Base-by-base conservation (phyloP, 2,888 invertebrate genomes). In the Drosophila mimetica region DNA sequence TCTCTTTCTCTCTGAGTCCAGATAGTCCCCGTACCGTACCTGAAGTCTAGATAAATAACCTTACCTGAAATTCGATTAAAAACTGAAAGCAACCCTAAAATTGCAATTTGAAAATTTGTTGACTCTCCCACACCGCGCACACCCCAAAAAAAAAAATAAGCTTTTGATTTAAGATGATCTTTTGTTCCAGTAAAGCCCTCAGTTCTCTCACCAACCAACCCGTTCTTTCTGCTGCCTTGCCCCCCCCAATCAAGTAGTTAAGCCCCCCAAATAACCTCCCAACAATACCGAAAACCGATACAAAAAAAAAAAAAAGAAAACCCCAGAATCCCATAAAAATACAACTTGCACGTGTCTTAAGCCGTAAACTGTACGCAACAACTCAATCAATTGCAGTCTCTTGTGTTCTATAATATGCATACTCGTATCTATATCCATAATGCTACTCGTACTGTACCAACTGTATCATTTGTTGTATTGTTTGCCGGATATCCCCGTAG, bases 341-440 rank as follows among this genome's bases (percentile, higher is more conserved):
- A 66, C 86, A 87, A 85, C 60, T 58, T 88, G 89, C 89, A 82
- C 89, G 85, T 86, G 78, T 67, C 71, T 47, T 52, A 74, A 65
- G 74, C 74, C 74, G 74, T 55, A 71, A 74, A 39, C 60, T 60
- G 64, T 60, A 64, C 60, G 60, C 61, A 59, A 46, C 72, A 71
- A 69, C 71, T 57, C 69, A 57, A 74, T 44, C 66, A 58, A 75
- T 74, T 67, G 67, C 72, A 72, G 63, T 72, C 44, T 69, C 53
- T 74, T 66, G 66, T 70, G 75, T 60, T 55, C 46, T 69, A 73
- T 59, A 44, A 18, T 55, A 55, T 70, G 52, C 48, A 61, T 53
- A 42, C 37, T 44, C 25, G 51, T 64, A 75, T 39, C 48, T 50
- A 71, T 50, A 60, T 60, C 53, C 48, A 67, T 53, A 60, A 72